Conservation (phyloP, 2,113 vertebrate genomes). For the Gasterosteus aculeatus region DNA sequence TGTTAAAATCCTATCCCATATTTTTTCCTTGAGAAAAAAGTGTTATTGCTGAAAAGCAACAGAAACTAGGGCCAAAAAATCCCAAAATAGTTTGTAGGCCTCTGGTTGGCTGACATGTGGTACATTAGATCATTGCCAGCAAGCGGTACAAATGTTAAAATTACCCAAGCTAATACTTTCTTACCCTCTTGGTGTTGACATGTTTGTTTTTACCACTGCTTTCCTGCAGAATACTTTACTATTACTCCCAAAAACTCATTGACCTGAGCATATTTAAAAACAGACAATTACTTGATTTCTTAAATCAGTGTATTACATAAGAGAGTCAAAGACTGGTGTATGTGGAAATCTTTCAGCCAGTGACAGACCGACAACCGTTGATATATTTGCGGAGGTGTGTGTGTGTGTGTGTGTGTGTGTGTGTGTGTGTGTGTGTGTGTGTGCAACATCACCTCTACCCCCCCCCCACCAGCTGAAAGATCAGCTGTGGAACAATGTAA, state of each 20-base stretch:
- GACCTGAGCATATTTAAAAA: not conserved
- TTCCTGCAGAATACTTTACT: not conserved
- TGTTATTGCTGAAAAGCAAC: not conserved
- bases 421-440: too few species aligned
- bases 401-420: not conserved
- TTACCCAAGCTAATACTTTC: not conserved
- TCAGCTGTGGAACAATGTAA: too few species aligned
- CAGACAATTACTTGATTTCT: not conserved
- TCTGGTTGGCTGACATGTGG: not conserved
- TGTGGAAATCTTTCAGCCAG: not conserved
- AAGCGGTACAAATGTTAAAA: not conserved
- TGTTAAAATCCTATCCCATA: not conserved
- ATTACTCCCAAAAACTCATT: not conserved
- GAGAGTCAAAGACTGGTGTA: too few species aligned
- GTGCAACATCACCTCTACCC: not conserved
- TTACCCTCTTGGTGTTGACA: not conserved
- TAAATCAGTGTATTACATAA: conserved; percentile 5
- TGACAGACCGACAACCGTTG: not conserved
- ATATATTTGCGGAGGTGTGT: not conserved
- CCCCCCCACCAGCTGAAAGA: too few species aligned
- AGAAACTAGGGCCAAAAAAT: not conserved
- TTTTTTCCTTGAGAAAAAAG: not conserved
- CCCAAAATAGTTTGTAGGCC: not conserved
- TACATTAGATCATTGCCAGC: too few species aligned
- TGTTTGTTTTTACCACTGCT: too few species aligned